Conservation (phyloP, 2,888 invertebrate species). For the Macropis europaea region DNA sequence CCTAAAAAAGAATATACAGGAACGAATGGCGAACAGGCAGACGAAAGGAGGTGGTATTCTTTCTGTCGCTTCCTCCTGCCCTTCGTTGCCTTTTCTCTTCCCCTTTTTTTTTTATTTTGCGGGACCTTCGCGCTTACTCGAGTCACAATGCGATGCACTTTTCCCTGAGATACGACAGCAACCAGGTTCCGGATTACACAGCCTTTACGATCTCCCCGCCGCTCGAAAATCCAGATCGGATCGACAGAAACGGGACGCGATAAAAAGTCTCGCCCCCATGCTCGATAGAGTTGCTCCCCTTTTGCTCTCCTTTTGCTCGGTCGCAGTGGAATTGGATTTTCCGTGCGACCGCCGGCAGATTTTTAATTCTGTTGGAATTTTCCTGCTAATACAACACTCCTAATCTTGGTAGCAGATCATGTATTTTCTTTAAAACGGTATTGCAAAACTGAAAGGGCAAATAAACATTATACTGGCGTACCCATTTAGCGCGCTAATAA, state of each 20-base stretch:
- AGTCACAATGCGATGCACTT: constrained; percentile 46
- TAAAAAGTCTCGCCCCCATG: constrained; percentile 30
- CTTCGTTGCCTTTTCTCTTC: neutral
- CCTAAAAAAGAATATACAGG: constrained; percentile 26
- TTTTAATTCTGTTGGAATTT: constrained; percentile 16
- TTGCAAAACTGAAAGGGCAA: too few relatives aligned
- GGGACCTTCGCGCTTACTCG: constrained; percentile 50
- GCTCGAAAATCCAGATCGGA: constrained; percentile 26
- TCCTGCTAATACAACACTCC: too few relatives aligned
- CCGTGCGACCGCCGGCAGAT: constrained; percentile 1
- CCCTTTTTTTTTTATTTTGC: constrained; percentile 42
- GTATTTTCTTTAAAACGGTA: too few relatives aligned
- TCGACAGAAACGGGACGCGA: constrained; percentile 9
- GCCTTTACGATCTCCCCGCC: constrained; percentile 41
- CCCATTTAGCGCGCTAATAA: too few relatives aligned
- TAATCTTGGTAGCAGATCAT: too few relatives aligned
- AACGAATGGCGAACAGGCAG: constrained; percentile 20
- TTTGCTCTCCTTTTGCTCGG: neutral
- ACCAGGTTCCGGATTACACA: constrained; percentile 61
- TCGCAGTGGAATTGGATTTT: constrained; percentile 24
- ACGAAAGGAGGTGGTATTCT: constrained; percentile 3
- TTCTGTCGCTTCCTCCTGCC: neutral
- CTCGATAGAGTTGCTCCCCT: constrained; percentile 13
- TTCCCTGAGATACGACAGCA: constrained; percentile 48
- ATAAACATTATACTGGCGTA: too few relatives aligned